Evolutionary conservation across 2,113 vertebrate species (phyloP).

Genomic region (Apodemus sylvaticus): DNA sequence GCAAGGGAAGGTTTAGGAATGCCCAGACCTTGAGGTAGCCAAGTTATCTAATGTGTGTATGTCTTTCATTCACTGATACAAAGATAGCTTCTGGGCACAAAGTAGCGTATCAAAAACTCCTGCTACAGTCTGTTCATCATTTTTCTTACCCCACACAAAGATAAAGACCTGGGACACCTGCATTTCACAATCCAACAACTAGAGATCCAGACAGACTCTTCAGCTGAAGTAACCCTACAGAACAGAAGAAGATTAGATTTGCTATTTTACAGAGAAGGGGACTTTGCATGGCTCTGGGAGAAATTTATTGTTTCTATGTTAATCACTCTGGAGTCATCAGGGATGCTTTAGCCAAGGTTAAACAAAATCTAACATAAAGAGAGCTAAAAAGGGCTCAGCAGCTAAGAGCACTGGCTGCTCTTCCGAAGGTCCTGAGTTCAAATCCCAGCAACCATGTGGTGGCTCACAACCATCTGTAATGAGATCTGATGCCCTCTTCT

Average conservation of each 20-base stretch:
- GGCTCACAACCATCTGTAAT: too few species aligned
- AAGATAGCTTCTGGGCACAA: too few species aligned
- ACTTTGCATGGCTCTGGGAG: neutral
- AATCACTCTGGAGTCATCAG: neutral
- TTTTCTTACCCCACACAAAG: neutral
- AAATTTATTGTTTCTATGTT: neutral
- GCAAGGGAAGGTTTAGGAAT: too few species aligned
- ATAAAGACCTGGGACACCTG: neutral
- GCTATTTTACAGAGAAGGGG: neutral
- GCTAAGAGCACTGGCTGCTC: too few species aligned
- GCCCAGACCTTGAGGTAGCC: too few species aligned
- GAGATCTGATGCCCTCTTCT: too few species aligned
- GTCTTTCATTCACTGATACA: too few species aligned
- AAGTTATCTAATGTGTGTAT: too few species aligned
- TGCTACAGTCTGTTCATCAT: too few species aligned
- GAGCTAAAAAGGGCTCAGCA: neutral
- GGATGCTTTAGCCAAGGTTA: neutral
- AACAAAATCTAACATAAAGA: neutral
- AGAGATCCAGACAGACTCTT: neutral
- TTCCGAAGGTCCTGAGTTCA: too few species aligned
- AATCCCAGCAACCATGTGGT: too few species aligned
- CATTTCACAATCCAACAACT: neutral
- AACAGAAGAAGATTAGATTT: neutral
- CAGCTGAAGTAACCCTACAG: neutral
- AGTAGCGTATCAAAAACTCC: too few species aligned